Base-by-base conservation (phyloP, 2,888 invertebrate species). In the Dione vanillae region DNA sequence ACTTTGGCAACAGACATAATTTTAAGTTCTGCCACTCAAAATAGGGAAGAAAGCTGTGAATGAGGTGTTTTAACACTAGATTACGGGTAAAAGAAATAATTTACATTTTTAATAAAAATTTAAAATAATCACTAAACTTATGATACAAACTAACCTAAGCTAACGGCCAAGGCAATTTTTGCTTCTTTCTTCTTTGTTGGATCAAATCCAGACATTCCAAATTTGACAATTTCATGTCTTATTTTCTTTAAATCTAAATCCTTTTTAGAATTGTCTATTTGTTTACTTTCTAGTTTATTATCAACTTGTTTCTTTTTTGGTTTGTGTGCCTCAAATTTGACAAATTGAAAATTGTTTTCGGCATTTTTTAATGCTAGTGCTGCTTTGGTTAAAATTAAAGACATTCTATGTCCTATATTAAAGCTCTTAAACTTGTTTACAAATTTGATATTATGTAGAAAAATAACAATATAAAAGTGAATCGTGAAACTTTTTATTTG, bases 201-300 rank as follows among this genome's bases (percentile, higher is more conserved):
- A 69, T 95, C 94, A 68, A 97, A 95, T 66, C 97, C 97, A 37
- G 95, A 95, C 90, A 97, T 96, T 43, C 97, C 97, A 86, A 98
- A 97, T 82, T 96, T 97, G 9, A 97, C 95, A 6, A 98, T 95
- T 83, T 98, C 98, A 85, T 96, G 96, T 65, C 97, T 94, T 0
- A 96, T 96, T 80, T 94, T 95, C 78, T 96, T 97, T 79, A 98
- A 95, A 78, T 97, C 96, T 74, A 96, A 90, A 79, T 95, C 95
- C 82, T 84, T 87, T 78, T 78, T 86, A 9, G 78, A 73, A 70
- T 76, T 73, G 51, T 67, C 65, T 67, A 79, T 77, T 58, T 68
- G 71, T 70, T 76, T 80, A 52, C 52, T 70, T 16, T 78, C 75
- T 74, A 11, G 54, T 71, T 78, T 78, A 45, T 77, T 77, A 58